Percentiles rank a stretch among this genome's conserved stretches.
Conservation (phyloP, 1,140 invertebrate genomes). For the Bombus sylvicola region DNA sequence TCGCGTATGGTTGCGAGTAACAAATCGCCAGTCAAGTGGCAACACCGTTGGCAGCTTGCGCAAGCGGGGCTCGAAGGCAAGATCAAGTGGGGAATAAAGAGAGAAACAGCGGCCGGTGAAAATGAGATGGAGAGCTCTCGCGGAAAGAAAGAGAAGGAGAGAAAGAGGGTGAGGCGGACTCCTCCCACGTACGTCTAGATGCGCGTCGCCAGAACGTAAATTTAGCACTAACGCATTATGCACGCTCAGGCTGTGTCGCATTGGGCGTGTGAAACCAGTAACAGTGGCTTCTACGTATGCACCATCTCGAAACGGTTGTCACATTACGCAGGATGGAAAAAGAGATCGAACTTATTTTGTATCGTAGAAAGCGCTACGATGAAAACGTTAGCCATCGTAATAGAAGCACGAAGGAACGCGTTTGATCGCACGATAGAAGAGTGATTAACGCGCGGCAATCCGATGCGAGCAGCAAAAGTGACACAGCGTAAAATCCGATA, state of each 20-base stretch:
- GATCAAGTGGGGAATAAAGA: slow-evolving; percentile 14
- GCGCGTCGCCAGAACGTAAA: slow-evolving; percentile 76
- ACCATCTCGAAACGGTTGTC: slow-evolving; percentile 30
- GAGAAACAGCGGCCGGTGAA: background rate
- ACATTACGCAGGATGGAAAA: background rate
- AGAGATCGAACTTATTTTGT: background rate
- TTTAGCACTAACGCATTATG: slow-evolving; percentile 79
- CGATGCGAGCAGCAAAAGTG: background rate
- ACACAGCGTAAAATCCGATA: slow-evolving; percentile 23
- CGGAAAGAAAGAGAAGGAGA: slow-evolving; percentile 25
- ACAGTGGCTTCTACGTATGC: slow-evolving; percentile 33
- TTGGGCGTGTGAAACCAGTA: slow-evolving; percentile 56
- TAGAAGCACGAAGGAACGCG: background rate
- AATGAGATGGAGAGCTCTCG: slow-evolving; percentile 7
- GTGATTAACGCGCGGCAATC: slow-evolving; percentile 10
- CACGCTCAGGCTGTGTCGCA: slow-evolving; percentile 78
- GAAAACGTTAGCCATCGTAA: background rate
- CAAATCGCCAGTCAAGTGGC: slow-evolving; percentile 82
- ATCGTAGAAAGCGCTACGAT: background rate
- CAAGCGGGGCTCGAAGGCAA: slow-evolving; percentile 58
- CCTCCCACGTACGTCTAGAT: slow-evolving; percentile 77
- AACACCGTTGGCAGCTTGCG: slow-evolving; percentile 77
- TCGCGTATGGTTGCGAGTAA: slow-evolving; percentile 80
- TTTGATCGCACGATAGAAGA: background rate
- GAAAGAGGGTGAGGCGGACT: slow-evolving; percentile 60